Evolutionary conservation across 2,888 invertebrate genomes (phyloP), one percentile per base, ranked within the genome.

Genomic region (Caradrina kadenii): DNA sequence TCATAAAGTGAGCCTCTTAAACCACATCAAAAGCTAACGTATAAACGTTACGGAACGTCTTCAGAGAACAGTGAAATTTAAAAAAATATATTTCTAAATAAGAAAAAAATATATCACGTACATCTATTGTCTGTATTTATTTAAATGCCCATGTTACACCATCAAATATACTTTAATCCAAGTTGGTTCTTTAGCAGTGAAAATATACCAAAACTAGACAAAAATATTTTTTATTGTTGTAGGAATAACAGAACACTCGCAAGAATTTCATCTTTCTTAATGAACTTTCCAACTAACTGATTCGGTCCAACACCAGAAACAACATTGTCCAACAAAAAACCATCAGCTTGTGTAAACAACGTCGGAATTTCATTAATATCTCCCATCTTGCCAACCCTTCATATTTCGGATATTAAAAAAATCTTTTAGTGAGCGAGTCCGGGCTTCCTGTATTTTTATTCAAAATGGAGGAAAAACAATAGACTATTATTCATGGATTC

Each of bases 1-100:
- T 1, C 92, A 93, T 62, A 95, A 95, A 92, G 96, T 96, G 84
- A 81, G 63, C 53, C 2, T 1, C 2, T 11, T 45, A 2, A 13
- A 39, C 39, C 2, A 39, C 26, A 26, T 2, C 26, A 4, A 26
- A 26, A 26, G 26, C 26, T 26, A 2, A 26, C 4, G 2, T 26
- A 26, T 26, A 26, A 26, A 8, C 8, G 35, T 35, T 35, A 35
- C 8, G 8, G 8, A 35, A 1, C 8, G 35, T 35, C 35, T 35
- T 6, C 35, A 35, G 35, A 35, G 8, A 1, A 35, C 8, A 8
- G 8, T 35, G 8, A 35, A 35, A n/a, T n/a, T n/a, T n/a, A n/a
- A n/a, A n/a, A n/a, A n/a, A n/a, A n/a, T n/a, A n/a, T n/a, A n/a
- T 26, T 26, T 26, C 26, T 26, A 26, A 26, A 26, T 26, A 3